These are phyloP conservation scores for Silurus asotus DNA, from an alignment of 2,113 vertebrate species.

Conservation along the genomic window DNA sequence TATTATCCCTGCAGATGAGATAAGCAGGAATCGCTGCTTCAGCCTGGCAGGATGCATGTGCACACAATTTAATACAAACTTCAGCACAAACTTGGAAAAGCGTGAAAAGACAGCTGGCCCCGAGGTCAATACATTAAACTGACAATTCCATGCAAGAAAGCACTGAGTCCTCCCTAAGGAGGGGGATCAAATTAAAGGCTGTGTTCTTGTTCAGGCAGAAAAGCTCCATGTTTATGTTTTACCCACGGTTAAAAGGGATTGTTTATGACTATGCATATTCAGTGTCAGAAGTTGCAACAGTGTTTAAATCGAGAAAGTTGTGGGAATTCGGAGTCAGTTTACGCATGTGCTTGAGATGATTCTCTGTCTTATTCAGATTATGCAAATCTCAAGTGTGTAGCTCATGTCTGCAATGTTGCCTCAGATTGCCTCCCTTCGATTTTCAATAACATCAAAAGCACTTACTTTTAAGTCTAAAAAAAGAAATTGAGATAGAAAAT, in stretches of 20 bases:
- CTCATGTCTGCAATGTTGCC: neutral
- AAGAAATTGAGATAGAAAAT: neutral
- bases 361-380: neutral
- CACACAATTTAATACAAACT: constrained; percentile 33
- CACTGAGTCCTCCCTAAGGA: neutral
- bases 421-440: neutral
- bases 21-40: constrained; percentile 22
- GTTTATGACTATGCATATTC: neutral
- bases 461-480: neutral
- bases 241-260: neutral
- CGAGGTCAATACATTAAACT: constrained; percentile 23
- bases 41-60: constrained; percentile 14
- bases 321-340: neutral
- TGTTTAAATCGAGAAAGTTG: neutral
- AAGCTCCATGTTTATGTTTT: neutral
- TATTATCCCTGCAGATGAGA: constrained; percentile 34
- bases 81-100: constrained; percentile 18
- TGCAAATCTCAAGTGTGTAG: neutral
- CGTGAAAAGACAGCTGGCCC: constrained; percentile 14
- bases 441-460: neutral
- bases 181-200: neutral
- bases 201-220: neutral
- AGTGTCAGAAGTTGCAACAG: neutral
- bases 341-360: neutral
- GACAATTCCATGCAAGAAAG: constrained; percentile 20